Evolutionary conservation across 2,113 vertebrate genomes (phyloP).

Genomic region (Spermophilus dauricus): DNA sequence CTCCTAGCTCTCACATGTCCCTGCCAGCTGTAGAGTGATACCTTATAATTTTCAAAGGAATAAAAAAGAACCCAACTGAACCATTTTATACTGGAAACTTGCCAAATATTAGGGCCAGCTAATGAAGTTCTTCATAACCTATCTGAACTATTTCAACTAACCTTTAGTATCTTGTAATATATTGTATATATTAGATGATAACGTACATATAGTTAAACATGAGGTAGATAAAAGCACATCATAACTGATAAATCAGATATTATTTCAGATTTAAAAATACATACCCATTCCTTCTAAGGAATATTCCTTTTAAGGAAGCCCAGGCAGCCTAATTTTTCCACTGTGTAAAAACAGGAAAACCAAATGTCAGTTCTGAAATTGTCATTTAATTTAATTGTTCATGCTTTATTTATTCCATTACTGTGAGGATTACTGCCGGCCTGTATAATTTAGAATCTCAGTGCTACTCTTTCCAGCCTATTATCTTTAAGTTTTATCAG

Average conservation of each 20-base stretch:
- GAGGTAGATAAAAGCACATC: neutral
- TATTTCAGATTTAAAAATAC: conserved; percentile 13
- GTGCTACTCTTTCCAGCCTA: conserved; percentile 38
- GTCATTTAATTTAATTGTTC: conserved; percentile 54
- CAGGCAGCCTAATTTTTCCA: neutral
- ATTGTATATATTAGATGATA: neutral
- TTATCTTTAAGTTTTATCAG: conserved; percentile 67
- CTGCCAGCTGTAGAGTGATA: neutral
- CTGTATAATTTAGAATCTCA: neutral
- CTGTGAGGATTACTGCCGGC: neutral
- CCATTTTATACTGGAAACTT: neutral
- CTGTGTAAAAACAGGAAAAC: neutral
- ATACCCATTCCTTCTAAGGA: neutral
- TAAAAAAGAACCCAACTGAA: neutral
- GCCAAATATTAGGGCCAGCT: neutral
- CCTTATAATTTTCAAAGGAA: neutral
- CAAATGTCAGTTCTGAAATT: conserved; percentile 13
- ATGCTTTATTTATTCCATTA: conserved; percentile 41
- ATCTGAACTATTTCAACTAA: neutral
- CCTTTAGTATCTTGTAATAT: neutral
- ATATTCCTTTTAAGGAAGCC: neutral
- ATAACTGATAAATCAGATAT: neutral
- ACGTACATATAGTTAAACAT: neutral
- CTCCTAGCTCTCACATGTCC: neutral
- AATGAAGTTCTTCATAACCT: neutral